A percentile compares a stretch with the other conserved stretches of the same genome.
phyloP scores from a whole-genome alignment of 2,113 vertebrate genomes.

The Macquaria australasica region DNA sequence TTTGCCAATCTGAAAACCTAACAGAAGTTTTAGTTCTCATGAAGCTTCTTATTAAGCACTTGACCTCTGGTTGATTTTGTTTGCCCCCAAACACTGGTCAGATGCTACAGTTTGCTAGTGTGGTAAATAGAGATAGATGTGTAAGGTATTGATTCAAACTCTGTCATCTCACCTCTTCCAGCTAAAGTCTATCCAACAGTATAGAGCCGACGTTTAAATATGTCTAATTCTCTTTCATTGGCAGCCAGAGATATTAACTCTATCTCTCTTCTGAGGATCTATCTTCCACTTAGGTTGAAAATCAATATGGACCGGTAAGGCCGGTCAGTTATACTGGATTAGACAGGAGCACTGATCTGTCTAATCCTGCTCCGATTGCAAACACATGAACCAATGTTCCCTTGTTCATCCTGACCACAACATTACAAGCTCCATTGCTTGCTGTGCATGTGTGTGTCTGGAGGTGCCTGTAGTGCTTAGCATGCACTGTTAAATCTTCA shows the following conservation, averaged over 20 bases:
- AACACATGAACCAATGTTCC: constrained; percentile 34
- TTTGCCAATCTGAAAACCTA: constrained; percentile 24
- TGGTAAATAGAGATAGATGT: constrained; percentile 39
- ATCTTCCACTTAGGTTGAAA: constrained; percentile 57
- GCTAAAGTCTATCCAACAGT: constrained; percentile 24
- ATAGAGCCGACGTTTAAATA: constrained; percentile 18
- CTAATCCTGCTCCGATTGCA: constrained; percentile 32
- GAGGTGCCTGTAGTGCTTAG: constrained; percentile 5
- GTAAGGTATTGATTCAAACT: constrained; percentile 38
- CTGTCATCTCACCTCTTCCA: constrained; percentile 19
- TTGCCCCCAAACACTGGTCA: constrained; percentile 5
- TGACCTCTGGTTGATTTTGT: constrained; percentile 32
- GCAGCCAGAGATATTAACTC: constrained; percentile 59
- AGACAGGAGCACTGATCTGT: constrained; percentile 44
- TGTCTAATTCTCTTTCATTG: constrained; percentile 50
- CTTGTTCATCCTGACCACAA: constrained; percentile 41
- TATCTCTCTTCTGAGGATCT: constrained; percentile 54
- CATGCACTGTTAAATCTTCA: constrained; percentile 6
- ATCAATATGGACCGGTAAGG: constrained; percentile 68
- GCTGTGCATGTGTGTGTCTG: not conserved
- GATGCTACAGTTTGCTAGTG: not conserved
- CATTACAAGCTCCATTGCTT: constrained; percentile 50
- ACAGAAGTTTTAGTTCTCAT: constrained; percentile 32
- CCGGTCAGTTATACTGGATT: constrained; percentile 59
- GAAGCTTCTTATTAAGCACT: constrained; percentile 6